Conservation (phyloP, 2,113 vertebrate species). For the Pseudorasbora parva region DNA sequence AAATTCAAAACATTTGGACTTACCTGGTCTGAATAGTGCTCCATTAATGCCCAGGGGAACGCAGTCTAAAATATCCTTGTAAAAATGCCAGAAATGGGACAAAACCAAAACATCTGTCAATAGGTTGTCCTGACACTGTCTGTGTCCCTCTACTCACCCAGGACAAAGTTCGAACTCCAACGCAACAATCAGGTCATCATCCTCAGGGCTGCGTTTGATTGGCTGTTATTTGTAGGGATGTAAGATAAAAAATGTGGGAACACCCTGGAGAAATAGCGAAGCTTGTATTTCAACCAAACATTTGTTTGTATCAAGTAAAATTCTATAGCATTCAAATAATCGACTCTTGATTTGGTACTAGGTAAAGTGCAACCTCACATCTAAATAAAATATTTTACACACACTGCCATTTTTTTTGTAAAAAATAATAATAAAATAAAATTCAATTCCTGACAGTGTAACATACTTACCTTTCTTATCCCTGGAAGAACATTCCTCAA, state of each 20-base stretch:
- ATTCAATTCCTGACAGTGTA: neutral
- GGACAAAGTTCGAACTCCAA: slow-evolving; percentile 66
- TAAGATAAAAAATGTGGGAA: slow-evolving; percentile 23
- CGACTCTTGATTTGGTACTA: neutral
- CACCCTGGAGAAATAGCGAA: neutral
- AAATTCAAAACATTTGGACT: neutral
- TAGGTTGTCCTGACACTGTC: neutral
- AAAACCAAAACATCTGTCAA: slow-evolving; percentile 1
- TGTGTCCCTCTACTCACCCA: slow-evolving; percentile 23
- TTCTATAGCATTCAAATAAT: neutral
- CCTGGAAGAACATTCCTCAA: neutral
- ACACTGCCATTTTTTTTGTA: neutral
- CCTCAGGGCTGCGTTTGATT: slow-evolving; percentile 19
- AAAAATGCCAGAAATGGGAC: neutral
- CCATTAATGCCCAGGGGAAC: slow-evolving; percentile 43
- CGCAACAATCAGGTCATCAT: slow-evolving; percentile 48
- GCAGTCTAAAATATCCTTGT: neutral
- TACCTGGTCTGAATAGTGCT: slow-evolving; percentile 48
- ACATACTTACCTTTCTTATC: neutral
- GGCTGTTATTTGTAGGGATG: neutral
- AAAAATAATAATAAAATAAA: too few relatives aligned
- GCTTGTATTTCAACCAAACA: slow-evolving; percentile 1
- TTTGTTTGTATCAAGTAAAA: neutral
- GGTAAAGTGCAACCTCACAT: neutral
- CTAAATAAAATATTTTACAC: neutral